Base-by-base conservation (phyloP, 2,797 vertebrate genomes). In the Helicolenus hilgendorfi region DNA sequence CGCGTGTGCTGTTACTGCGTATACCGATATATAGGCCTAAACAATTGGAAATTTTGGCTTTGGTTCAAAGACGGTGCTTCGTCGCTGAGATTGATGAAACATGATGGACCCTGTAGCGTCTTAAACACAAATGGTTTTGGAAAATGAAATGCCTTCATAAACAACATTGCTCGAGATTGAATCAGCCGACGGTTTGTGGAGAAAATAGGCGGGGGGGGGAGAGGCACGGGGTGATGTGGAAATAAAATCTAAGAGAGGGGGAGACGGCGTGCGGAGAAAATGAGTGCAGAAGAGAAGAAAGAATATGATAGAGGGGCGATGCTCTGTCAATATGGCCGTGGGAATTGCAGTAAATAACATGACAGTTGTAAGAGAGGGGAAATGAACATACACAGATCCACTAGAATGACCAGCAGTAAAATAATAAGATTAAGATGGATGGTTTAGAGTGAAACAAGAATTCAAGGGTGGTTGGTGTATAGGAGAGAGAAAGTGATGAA, bases 111-210 rank as follows among this genome's bases (percentile, higher is more conserved):
- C 56, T 29, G 78, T 55, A 68, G 83, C 64, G 2, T 79, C 90
- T 77, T 80, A 60, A 89, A 85, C 91, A 83, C 79, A 90, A 91
- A 91, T 76, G 77, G 38, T 81, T 90, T 79, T 72, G 83, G 79
- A 86, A 95, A 95, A 93, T 93, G 68, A 92, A 94, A 92, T 77
- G 63, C 58, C 31, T 93, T 92, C 72, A 85, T 90, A 81, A 92
- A 95, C 89, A 92, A 87, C 77, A n/a, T 92, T 95, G 80, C 87
- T 63, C 9, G 83, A 91, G 84, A 95, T 95, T 95, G 89, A 95
- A 92, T 94, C 86, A 93, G 87, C 85, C 86, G 82, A 27, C 3
- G 8, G 78, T 72, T 78, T 83, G 87, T 89, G 76, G 87, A 82
- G 81, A 56, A 33, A 79, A 35, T 9, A 45, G 45, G 20, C 26